Conservation (phyloP, 2,888 invertebrate species). For the Dryococelus australis region DNA sequence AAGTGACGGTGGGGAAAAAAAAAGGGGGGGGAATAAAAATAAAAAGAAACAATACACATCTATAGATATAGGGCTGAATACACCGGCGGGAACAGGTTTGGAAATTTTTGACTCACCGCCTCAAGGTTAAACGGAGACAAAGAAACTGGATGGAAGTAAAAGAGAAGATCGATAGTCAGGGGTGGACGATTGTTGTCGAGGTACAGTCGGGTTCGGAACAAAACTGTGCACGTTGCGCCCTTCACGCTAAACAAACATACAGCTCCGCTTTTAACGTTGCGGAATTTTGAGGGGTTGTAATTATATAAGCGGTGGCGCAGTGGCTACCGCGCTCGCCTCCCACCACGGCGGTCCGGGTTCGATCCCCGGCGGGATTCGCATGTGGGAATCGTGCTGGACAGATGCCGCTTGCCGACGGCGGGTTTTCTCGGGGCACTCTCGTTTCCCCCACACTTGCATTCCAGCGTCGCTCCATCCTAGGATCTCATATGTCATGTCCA, state of each 20-base stretch:
- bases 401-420: too few relatives aligned
- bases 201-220: background rate
- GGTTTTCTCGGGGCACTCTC: too few relatives aligned
- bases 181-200: background rate
- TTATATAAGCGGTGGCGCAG: too few relatives aligned
- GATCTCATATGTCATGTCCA: too few relatives aligned
- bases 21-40: background rate
- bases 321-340: too few relatives aligned
- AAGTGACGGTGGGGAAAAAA: background rate
- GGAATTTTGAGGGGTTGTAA: too few relatives aligned
- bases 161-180: background rate
- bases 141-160: constrained; percentile 16
- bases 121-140: constrained; percentile 16
- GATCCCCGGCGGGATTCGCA: too few relatives aligned
- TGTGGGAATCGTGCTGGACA: too few relatives aligned
- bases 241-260: background rate
- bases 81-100: background rate
- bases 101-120: background rate
- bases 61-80: background rate
- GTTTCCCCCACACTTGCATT: too few relatives aligned
- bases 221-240: background rate
- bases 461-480: too few relatives aligned
- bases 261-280: too few relatives aligned
- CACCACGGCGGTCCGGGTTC: too few relatives aligned
- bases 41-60: background rate